Conservation (phyloP, 2,797 vertebrate species). For the Ctenopoma kingsleyae region DNA sequence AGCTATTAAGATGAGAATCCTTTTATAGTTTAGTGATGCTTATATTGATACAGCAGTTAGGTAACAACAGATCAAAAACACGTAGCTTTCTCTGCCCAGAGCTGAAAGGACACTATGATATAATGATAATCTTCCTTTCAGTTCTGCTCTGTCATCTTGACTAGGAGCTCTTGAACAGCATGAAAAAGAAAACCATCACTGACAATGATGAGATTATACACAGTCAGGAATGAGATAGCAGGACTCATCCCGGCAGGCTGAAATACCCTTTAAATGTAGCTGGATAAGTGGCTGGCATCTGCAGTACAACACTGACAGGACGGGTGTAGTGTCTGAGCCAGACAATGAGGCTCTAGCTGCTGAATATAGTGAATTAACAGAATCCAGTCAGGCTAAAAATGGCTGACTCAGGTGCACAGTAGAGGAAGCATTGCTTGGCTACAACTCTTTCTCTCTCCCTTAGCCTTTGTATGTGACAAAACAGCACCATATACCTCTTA, state of each 20-base stretch:
- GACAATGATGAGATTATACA: conserved; percentile 64
- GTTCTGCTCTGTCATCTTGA: conserved; percentile 57
- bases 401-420: conserved; percentile 72
- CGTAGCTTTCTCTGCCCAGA: conserved; percentile 25
- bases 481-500: conserved; percentile 49
- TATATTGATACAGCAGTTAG: conserved; percentile 27
- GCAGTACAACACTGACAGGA: conserved; percentile 42
- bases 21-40: conserved; percentile 39
- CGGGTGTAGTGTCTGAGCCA: conserved; percentile 34
- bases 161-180: conserved; percentile 43
- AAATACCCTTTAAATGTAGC: conserved; percentile 38
- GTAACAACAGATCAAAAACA: conserved; percentile 27
- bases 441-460: conserved; percentile 5
- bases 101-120: conserved; percentile 53
- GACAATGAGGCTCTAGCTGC: conserved; percentile 43
- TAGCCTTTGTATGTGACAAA: conserved; percentile 54
- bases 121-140: conserved; percentile 60
- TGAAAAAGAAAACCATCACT: conserved; percentile 50
- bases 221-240: conserved; percentile 47
- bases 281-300: conserved; percentile 48
- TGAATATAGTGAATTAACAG: conserved; percentile 62
- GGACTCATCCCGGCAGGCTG: conserved; percentile 47
- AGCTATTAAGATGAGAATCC: conserved; percentile 39
- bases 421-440: conserved; percentile 23
- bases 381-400: conserved; percentile 65